Percentiles rank a stretch among this genome's conserved stretches.
These are phyloP conservation scores for Pseudachorutes palmiensis DNA, from an alignment of 1,140 invertebrate genomes.

Conservation along the genomic window DNA sequence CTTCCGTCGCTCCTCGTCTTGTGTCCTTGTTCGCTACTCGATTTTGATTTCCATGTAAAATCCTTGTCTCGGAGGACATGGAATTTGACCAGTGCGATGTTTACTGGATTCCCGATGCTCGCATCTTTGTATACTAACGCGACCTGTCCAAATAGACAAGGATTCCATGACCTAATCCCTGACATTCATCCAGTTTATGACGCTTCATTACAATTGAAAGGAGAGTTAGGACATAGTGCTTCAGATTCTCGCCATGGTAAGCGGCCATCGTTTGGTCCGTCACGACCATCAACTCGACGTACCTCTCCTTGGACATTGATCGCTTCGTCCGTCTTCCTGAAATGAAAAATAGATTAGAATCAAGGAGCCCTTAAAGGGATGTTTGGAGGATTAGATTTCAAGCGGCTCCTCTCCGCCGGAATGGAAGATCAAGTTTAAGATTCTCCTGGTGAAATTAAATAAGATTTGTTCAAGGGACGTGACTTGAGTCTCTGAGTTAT, in stretches of 20 bases:
- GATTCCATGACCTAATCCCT: background rate
- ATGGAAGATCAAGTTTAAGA: background rate
- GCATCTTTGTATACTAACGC: slow-evolving; percentile 68
- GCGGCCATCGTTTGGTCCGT: slow-evolving; percentile 67
- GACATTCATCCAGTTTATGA: too few species aligned
- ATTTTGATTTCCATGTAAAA: slow-evolving; percentile 39
- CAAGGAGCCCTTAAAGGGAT: too few species aligned
- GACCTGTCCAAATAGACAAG: slow-evolving; percentile 39
- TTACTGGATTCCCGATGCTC: slow-evolving; percentile 70
- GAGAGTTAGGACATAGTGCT: slow-evolving; percentile 65
- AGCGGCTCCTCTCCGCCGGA: too few species aligned
- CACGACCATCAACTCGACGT: slow-evolving; percentile 27
- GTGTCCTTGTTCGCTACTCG: background rate
- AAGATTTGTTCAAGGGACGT: background rate
- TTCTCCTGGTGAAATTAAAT: background rate
- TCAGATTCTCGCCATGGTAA: slow-evolving; percentile 58
- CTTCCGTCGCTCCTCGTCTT: slow-evolving; percentile 2
- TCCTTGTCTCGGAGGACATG: slow-evolving; percentile 53
- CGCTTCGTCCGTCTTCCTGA: slow-evolving; percentile 22
- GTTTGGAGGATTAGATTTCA: too few species aligned
- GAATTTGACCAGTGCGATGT: slow-evolving; percentile 62
- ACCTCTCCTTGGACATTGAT: slow-evolving; percentile 30
- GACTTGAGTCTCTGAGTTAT: too few species aligned
- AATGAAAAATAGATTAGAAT: too few species aligned
- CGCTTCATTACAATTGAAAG: slow-evolving; percentile 56